phyloP scores from a whole-genome alignment of 2,113 vertebrate species.

The Prochilodus magdalenae region DNA sequence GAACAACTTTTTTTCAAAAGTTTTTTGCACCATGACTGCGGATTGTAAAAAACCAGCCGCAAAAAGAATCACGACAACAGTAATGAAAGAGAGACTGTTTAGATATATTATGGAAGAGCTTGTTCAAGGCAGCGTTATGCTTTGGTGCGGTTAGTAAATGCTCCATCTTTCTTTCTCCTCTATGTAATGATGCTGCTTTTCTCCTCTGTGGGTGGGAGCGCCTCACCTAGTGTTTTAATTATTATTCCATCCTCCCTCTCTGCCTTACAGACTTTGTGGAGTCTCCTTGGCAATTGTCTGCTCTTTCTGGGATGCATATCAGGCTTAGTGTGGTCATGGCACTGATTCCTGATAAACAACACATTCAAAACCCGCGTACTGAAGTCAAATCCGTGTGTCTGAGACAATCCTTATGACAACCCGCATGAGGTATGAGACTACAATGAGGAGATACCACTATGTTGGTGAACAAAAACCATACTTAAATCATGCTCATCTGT shows the following conservation, averaged over 20 bases:
- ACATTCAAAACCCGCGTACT: slow-evolving; percentile 60
- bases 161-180: slow-evolving; percentile 57
- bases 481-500: slow-evolving; percentile 9
- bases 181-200: slow-evolving; percentile 51
- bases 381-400: slow-evolving; percentile 62
- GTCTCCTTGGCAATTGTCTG: slow-evolving; percentile 76
- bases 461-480: background rate
- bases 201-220: slow-evolving; percentile 60
- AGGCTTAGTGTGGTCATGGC: slow-evolving; percentile 70
- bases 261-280: slow-evolving; percentile 78
- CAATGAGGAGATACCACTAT: background rate
- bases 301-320: slow-evolving; percentile 70
- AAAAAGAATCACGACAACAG: too few species aligned
- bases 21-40: too few species aligned
- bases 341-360: slow-evolving; percentile 62
- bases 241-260: slow-evolving; percentile 65
- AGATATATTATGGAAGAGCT: slow-evolving; percentile 50
- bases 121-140: slow-evolving; percentile 53
- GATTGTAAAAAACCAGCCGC: background rate
- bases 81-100: slow-evolving; percentile 33
- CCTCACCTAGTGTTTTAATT: slow-evolving; percentile 76
- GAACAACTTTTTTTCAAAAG: too few species aligned
- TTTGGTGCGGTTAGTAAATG: slow-evolving; percentile 55
- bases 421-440: slow-evolving; percentile 28
- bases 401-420: slow-evolving; percentile 28